These are phyloP conservation scores for Onychostruthus taczanowskii DNA, from an alignment of 2,113 vertebrate species.

Conservation along the genomic window DNA sequence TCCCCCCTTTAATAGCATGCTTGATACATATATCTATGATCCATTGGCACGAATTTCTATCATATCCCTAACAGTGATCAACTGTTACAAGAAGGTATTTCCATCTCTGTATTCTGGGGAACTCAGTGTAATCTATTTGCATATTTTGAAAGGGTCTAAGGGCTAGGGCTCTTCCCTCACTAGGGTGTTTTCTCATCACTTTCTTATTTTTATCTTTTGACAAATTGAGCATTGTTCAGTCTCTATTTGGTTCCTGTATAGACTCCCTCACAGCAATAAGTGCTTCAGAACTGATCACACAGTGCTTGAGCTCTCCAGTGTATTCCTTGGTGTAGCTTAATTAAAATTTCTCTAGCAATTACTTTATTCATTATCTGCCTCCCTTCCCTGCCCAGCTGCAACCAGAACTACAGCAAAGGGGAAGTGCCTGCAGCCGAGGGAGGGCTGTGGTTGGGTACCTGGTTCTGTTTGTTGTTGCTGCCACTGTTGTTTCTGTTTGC, in stretches of 20 bases:
- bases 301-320: background rate
- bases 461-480: no score
- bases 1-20: no score
- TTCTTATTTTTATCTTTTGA: background rate
- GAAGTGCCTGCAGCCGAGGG: background rate
- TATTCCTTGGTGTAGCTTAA: background rate
- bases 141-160: background rate
- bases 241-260: background rate
- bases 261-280: background rate
- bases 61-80: no score
- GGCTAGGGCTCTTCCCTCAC: background rate
- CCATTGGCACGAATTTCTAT: no score
- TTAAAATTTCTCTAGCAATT: background rate
- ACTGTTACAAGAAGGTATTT: background rate
- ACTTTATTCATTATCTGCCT: background rate
- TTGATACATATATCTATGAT: no score
- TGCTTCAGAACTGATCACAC: background rate
- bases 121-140: background rate
- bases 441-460: background rate
- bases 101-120: background rate
- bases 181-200: background rate
- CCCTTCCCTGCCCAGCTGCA: background rate
- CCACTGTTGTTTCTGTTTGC: no score
- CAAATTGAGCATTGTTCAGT: background rate
- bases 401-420: no score